Evolutionary conservation across 1,140 invertebrate genomes (phyloP).

Genomic region (Atta cephalotes): DNA sequence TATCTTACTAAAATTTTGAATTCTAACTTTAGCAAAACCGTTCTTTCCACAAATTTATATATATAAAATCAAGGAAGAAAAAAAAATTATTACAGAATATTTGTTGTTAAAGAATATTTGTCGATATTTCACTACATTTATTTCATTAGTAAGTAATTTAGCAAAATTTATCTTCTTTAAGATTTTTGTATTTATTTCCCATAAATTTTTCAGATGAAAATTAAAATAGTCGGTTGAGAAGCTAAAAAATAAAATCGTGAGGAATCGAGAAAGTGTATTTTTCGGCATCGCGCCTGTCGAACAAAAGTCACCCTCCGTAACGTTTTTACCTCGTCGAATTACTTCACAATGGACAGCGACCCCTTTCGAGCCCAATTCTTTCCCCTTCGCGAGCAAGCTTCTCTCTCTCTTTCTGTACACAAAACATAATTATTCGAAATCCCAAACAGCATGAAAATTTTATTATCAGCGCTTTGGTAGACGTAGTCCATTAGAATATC

Average conservation of each 20-base stretch:
- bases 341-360: slow-evolving; percentile 80
- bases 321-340: slow-evolving; percentile 78
- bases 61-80: not conserved
- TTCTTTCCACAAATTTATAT: too few species aligned
- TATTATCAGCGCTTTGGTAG: slow-evolving; percentile 72
- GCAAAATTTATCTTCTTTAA: not conserved
- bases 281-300: slow-evolving; percentile 37
- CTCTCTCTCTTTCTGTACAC: slow-evolving; percentile 67
- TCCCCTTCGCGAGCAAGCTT: slow-evolving; percentile 8
- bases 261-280: slow-evolving; percentile 37
- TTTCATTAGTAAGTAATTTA: not conserved
- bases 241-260: not conserved
- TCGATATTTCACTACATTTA: not conserved
- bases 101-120: not conserved
- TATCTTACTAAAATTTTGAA: too few species aligned
- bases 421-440: slow-evolving; percentile 83
- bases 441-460: slow-evolving; percentile 83
- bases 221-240: not conserved
- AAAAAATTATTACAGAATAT: not conserved
- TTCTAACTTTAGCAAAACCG: too few species aligned
- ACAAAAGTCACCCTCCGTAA: slow-evolving; percentile 67
- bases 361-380: slow-evolving; percentile 62
- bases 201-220: not conserved
- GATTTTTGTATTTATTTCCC: not conserved
- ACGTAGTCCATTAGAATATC: slow-evolving; percentile 57